Evolutionary conservation across 2,888 invertebrate genomes (phyloP).

Genomic region (Aromia moschata): DNA sequence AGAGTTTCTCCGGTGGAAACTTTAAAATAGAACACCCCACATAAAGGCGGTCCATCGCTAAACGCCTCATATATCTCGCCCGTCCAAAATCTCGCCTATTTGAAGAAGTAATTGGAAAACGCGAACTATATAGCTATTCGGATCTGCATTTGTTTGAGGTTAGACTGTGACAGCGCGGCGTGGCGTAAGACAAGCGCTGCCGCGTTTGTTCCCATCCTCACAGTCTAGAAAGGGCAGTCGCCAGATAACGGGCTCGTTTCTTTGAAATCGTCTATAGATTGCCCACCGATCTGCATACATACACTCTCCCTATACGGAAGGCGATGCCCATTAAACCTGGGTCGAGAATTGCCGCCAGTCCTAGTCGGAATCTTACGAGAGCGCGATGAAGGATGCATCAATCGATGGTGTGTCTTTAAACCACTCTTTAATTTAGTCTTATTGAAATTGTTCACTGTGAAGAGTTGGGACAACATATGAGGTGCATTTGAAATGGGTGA

Average conservation of each 20-base stretch:
- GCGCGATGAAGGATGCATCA: no score
- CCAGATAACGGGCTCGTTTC: slow-evolving; percentile 58
- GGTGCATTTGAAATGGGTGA: no score
- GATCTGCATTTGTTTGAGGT: slow-evolving; percentile 56
- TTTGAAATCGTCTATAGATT: slow-evolving; percentile 59
- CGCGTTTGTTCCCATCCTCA: slow-evolving; percentile 30
- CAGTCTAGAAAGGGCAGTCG: slow-evolving; percentile 49
- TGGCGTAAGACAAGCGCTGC: slow-evolving; percentile 7
- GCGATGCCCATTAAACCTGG: slow-evolving; percentile 23
- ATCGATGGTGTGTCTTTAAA: no score
- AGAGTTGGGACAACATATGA: no score
- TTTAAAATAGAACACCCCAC: no score
- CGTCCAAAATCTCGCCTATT: slow-evolving; percentile 27
- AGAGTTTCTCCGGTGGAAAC: no score
- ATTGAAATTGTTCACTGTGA: no score
- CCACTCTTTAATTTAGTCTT: no score
- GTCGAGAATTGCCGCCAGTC: slow-evolving; percentile 2
- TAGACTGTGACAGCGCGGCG: slow-evolving; percentile 44
- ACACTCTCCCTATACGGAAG: slow-evolving; percentile 28
- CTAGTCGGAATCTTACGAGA: neutral
- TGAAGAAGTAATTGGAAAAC: slow-evolving; percentile 54
- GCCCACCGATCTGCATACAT: slow-evolving; percentile 55
- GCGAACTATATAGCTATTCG: slow-evolving; percentile 53
- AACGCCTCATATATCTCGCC: slow-evolving; percentile 12
- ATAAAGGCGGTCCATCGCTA: slow-evolving; percentile 15